Percentiles rank a stretch among this genome's conserved stretches.
phyloP scores from a whole-genome alignment of 2,888 invertebrate genomes.

The Acholoe squamosa region DNA sequence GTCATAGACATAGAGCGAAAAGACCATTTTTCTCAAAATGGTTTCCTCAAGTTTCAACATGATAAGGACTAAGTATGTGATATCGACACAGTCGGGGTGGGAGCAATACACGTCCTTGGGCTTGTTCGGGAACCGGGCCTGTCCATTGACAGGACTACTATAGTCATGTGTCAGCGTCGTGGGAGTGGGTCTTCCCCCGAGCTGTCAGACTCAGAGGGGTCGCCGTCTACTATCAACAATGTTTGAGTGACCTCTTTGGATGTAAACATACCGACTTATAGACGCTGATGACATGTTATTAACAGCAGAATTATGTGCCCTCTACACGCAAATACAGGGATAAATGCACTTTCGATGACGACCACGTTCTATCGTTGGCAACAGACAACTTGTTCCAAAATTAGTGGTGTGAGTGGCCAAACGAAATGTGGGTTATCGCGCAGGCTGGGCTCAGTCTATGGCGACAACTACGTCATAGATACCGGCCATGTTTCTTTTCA shows the following conservation, averaged over 20 bases:
- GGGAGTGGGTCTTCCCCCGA: neutral
- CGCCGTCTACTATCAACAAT: neutral
- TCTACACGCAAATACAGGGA: too few species aligned
- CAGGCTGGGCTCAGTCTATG: conserved; percentile 51
- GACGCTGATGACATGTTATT: too few species aligned
- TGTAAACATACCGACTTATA: neutral
- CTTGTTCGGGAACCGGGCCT: too few species aligned
- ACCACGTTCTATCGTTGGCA: conserved; percentile 29
- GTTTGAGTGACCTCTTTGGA: neutral
- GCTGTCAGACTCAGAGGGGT: neutral
- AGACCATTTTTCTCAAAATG: too few species aligned
- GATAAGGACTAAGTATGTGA: too few species aligned
- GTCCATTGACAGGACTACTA: neutral
- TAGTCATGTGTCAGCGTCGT: neutral
- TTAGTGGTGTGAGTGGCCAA: conserved; percentile 38
- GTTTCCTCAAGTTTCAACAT: too few species aligned
- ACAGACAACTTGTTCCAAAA: conserved; percentile 45
- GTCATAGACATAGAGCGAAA: too few species aligned
- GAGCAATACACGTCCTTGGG: too few species aligned
- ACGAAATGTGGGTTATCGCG: conserved; percentile 58
- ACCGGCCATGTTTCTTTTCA: conserved; percentile 60
- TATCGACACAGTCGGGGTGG: too few species aligned
- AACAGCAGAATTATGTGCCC: too few species aligned
- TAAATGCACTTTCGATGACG: too few species aligned
- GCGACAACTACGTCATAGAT: conserved; percentile 63